A percentile compares a stretch with the other conserved stretches of the same genome.
Conservation (phyloP, 2,888 invertebrate species). For the Tribolium freemani region DNA sequence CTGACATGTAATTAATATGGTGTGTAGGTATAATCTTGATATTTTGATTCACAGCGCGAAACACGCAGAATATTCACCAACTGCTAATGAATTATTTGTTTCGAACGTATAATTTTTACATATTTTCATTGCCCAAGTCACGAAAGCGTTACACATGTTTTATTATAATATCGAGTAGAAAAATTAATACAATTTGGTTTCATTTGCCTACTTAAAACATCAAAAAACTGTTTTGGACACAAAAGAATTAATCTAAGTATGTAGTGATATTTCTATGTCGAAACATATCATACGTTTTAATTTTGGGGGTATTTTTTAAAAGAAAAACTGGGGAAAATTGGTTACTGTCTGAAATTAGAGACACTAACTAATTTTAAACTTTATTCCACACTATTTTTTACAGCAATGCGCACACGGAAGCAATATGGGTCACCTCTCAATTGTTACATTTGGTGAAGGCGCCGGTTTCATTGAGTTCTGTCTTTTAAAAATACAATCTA, state of each 20-base stretch:
- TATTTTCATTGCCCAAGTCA: background rate
- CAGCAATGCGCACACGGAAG: no score
- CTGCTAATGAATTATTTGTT: slow-evolving; percentile 51
- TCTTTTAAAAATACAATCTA: no score
- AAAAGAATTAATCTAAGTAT: no score
- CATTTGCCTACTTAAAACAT: background rate
- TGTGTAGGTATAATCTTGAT: slow-evolving; percentile 49
- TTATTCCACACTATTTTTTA: no score
- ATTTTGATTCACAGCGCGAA: slow-evolving; percentile 41
- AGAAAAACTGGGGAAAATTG: no score
- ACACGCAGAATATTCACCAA: slow-evolving; percentile 49
- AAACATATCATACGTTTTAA: no score
- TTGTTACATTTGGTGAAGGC: background rate
- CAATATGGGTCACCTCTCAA: background rate
- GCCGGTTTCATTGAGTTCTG: background rate
- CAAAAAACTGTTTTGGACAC: background rate
- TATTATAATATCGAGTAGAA: background rate
- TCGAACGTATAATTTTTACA: slow-evolving; percentile 6
- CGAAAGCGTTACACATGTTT: background rate
- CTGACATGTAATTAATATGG: slow-evolving; percentile 51
- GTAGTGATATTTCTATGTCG: no score
- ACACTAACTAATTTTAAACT: no score
- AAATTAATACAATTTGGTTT: background rate
- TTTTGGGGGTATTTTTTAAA: no score
- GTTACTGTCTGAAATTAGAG: no score